Conservation (phyloP, 2,888 invertebrate species). For the Eristalinus sepulchralis region DNA sequence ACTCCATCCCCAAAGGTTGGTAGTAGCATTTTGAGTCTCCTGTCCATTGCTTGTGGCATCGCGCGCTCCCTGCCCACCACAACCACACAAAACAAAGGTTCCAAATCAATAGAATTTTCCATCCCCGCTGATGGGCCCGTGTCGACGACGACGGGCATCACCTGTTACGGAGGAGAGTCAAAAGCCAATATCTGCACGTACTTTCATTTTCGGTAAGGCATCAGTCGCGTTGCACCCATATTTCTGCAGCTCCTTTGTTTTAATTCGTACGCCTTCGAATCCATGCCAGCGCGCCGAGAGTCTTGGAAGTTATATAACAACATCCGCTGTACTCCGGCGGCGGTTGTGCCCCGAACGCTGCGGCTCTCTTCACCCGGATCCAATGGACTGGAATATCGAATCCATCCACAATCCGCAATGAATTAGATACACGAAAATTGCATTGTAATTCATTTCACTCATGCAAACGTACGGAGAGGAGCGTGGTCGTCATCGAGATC, state of each 20-base stretch:
- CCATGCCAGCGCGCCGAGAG: background rate
- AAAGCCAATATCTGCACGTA: conserved; percentile 68
- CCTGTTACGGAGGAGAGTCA: conserved; percentile 63
- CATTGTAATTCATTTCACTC: conserved; percentile 67
- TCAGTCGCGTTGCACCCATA: conserved; percentile 58
- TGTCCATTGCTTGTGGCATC: conserved; percentile 11
- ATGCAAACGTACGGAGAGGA: conserved; percentile 39
- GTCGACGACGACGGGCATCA: conserved; percentile 38
- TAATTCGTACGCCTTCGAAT: conserved; percentile 62
- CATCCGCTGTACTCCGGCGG: conserved; percentile 38
- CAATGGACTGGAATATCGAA: conserved; percentile 38
- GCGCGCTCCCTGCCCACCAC: conserved; percentile 11
- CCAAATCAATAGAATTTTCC: conserved; percentile 49
- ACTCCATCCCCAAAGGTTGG: conserved; percentile 27
- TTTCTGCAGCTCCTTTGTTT: conserved; percentile 63
- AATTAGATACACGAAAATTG: conserved; percentile 66
- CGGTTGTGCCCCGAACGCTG: background rate
- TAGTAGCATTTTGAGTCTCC: conserved; percentile 39
- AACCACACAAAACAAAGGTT: background rate
- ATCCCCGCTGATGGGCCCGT: conserved; percentile 7
- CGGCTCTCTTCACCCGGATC: conserved; percentile 60
- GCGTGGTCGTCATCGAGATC: conserved; percentile 54
- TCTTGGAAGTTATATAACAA: conserved; percentile 47
- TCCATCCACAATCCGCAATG: conserved; percentile 50
- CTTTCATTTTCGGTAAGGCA: conserved; percentile 66